These are phyloP conservation scores for Podarcis raffonei DNA, from an alignment of 2,113 vertebrate species.

Conservation along the genomic window DNA sequence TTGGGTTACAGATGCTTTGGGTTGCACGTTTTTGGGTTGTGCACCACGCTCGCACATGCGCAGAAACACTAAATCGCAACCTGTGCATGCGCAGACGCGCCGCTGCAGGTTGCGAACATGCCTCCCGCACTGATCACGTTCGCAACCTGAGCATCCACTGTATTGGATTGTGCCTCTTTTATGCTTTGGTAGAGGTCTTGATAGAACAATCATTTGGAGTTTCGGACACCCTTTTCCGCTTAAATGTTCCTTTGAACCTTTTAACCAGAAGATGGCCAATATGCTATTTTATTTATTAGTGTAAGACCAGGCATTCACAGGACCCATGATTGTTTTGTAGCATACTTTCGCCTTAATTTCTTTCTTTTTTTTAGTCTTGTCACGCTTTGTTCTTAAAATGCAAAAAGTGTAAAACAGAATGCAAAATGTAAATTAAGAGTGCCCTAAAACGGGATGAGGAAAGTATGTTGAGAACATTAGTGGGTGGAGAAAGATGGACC, in stretches of 20 bases:
- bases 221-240: background rate
- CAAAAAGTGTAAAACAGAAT: background rate
- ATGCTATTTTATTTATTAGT: background rate
- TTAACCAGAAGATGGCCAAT: background rate
- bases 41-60: too few relatives aligned
- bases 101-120: too few relatives aligned
- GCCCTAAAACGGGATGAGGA: background rate
- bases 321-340: background rate
- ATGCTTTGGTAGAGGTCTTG: background rate
- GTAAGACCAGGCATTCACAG: background rate
- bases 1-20: too few relatives aligned
- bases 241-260: background rate
- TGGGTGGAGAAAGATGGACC: background rate
- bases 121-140: too few relatives aligned
- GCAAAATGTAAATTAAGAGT: background rate
- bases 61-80: too few relatives aligned
- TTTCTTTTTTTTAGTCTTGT: constrained; percentile 19
- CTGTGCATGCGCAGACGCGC: too few relatives aligned
- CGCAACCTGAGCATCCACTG: too few relatives aligned
- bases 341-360: background rate
- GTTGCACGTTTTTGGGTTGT: too few relatives aligned
- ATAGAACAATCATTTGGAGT: background rate
- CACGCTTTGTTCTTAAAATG: background rate
- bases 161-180: background rate
- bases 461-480: background rate